Conservation (phyloP, 64 coral and sea anemone species). For the Montipora foliosa region DNA sequence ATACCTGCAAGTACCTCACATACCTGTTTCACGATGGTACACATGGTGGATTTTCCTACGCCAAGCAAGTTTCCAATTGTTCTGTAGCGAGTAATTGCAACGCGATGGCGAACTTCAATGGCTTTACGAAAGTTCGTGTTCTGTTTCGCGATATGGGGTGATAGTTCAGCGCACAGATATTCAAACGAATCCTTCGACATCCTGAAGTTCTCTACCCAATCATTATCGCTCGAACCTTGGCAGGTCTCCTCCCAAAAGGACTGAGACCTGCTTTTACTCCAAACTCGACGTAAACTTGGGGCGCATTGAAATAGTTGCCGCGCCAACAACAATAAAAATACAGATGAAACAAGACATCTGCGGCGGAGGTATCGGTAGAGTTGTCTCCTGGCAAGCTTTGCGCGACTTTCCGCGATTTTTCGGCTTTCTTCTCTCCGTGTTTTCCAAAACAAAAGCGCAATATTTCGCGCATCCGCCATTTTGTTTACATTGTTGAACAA, state of each 20-base stretch:
- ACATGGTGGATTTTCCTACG: background rate
- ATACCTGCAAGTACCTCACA: background rate
- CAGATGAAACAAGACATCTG: background rate
- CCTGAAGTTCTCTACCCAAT: background rate
- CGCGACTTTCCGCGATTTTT: background rate
- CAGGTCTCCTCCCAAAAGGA: background rate
- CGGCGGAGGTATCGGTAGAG: background rate
- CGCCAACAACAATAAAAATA: background rate
- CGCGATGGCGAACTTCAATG: constrained; percentile 12
- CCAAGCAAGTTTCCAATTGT: constrained; percentile 24
- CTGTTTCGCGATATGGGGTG: background rate
- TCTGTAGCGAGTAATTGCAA: constrained; percentile 4
- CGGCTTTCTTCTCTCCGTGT: background rate
- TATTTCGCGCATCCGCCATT: background rate
- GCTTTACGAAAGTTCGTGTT: background rate
- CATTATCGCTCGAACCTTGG: background rate
- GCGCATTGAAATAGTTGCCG: background rate
- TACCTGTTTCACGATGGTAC: too few species aligned
- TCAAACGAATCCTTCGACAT: background rate
- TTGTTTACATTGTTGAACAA: background rate
- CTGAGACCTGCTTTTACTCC: background rate
- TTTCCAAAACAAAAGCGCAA: background rate
- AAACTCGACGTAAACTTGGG: background rate
- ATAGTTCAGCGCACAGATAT: background rate
- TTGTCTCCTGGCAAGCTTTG: background rate